phyloP scores from a whole-genome alignment of 2,113 vertebrate genomes.

The Osmerus eperlanus region DNA sequence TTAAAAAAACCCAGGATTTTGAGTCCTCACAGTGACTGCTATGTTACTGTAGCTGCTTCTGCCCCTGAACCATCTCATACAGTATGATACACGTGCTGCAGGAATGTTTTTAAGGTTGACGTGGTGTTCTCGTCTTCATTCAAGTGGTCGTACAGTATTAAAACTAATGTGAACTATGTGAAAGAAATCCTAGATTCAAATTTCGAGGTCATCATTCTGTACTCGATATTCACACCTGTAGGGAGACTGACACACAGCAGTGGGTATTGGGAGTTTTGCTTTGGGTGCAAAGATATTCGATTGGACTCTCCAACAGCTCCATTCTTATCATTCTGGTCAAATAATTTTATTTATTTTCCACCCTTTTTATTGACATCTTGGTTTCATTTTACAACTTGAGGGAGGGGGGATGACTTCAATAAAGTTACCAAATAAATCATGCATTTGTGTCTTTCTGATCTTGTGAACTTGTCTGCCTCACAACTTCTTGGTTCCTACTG shows the following conservation, averaged over 20 bases:
- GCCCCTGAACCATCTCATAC: no score
- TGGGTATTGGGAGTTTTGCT: conserved; percentile 10
- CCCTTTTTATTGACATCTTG: conserved; percentile 17
- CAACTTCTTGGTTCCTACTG: background rate
- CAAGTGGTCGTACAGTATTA: no score
- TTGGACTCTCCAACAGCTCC: conserved; percentile 1
- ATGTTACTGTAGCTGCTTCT: no score
- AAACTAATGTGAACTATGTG: no score
- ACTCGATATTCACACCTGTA: background rate
- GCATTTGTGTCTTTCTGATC: background rate
- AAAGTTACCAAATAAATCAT: conserved; percentile 27
- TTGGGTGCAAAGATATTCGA: conserved; percentile 1
- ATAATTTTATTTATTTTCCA: conserved; percentile 10
- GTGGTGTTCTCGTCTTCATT: no score
- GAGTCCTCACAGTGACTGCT: background rate
- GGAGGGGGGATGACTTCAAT: conserved; percentile 26
- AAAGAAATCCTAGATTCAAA: no score
- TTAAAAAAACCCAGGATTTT: background rate
- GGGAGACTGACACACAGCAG: conserved; percentile 2
- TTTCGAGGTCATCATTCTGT: background rate
- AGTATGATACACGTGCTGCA: no score
- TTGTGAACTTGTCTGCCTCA: background rate
- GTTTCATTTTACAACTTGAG: conserved; percentile 12
- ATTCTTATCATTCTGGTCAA: background rate
- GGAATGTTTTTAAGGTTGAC: no score